Evolutionary conservation across 2,797 vertebrate species (phyloP), one percentile per base, ranked within the genome.

Genomic region (Sebastes hubbsi): DNA sequence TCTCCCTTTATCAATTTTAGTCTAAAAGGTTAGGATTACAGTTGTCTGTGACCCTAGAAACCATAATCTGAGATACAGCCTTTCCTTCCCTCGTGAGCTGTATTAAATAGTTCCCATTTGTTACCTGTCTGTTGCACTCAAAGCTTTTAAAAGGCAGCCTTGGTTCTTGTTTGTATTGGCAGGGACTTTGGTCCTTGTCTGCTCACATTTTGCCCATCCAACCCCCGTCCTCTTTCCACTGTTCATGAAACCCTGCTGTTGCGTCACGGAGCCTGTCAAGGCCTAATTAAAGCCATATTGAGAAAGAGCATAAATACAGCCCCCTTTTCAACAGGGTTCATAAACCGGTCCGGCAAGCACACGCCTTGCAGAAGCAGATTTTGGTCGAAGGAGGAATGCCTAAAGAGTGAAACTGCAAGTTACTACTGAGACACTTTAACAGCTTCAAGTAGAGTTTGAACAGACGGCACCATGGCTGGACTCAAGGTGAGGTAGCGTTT

Each of bases 261-360:
- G 89, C 94, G 91, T 96, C 94, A 96, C 83, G 1, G 63, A 83
- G 77, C 24, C 86, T 30, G 90, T 87, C 78, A 77, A 89, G 65
- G 20, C 87, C 93, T 96, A 96, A 97, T 97, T 95, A 93, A 97
- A 96, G 87, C 88, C 95, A 95, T 55, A 95, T 95, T 91, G 94
- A 90, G 93, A 80, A 96, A 95, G 91, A 89, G 85, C 60, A 91
- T 88, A 95, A 90, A 93, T 92, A 89, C 90, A 87, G 36, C 94
- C 92, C 85, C 69, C 73, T 72, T 63, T 60, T n/a, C 30, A 46
- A 11, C 81, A 75, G 72, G 27, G 81, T 67, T 38, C 62, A 74
- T 72, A 65, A 24, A 83, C 52, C 16, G 52, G 63, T 83, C 55
- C 22, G 58, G 60, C 25, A 54, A n/a, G 77, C 68, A 63, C 38